Base-by-base conservation (phyloP, 2,113 vertebrate genomes). In the Onychorhynchus coronatus region DNA sequence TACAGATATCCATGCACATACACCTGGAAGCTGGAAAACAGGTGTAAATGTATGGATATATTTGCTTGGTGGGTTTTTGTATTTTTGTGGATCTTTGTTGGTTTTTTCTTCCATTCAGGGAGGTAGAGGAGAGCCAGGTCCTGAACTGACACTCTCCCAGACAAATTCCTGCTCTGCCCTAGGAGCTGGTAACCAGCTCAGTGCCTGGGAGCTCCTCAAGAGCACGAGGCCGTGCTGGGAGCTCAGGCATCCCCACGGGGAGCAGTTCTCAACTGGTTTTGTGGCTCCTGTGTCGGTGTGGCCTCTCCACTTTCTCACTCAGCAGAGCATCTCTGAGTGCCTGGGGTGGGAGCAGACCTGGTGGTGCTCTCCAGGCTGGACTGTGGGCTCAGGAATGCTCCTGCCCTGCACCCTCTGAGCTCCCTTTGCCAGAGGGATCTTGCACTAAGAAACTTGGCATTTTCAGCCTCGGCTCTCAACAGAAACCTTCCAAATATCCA, bases 1-100 rank as follows among this genome's bases (percentile, higher is more conserved):
- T 1, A 27, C 50, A 52, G 50, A 16, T 52, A 52, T 52, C 49
- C 49, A 53, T 4, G 0, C 12, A 39, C 12, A 1, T 5, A 39
- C 42, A 14, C 17, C 53, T 8, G 53, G 25, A 2, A 20, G 42
- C 52, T 58, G n/a, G 4, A 19, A 7, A 11, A 3, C 0, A 6
- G 1, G 2, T 33, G 16, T 9, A 2, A 15, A 11, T 22, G 7
- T 12, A 1, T 3, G 1, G 1, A 3, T n/a, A 1, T 24, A 3
- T 33, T 65, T 68, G 15, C 19, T 18, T 24, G 75, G 56, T 76
- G 17, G 12, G 6, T 0, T 20, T 46, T 30, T 49, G 23, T 33
- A 3, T 25, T 42, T 50, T 66, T 30, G 9, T 22, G 24, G 12
- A 9, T 3, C 12, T 22, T 56, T 7, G 46, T 10, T 46, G 85